Conservation (phyloP, 2,888 invertebrate genomes). For the Lepidochrysops patricia region DNA sequence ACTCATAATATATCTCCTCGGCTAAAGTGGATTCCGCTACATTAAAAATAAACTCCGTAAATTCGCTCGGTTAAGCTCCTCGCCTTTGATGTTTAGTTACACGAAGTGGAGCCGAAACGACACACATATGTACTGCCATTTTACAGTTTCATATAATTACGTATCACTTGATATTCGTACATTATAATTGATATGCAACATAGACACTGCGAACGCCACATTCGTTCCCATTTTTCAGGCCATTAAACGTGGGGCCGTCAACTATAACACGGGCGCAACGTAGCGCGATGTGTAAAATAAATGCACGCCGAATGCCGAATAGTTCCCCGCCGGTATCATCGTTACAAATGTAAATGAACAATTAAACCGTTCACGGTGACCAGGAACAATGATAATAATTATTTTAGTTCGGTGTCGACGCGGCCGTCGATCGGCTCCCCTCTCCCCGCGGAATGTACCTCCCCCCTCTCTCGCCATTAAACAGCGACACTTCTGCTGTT, state of each 20-base stretch:
- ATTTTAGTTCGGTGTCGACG: constrained; percentile 72
- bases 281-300: constrained; percentile 62
- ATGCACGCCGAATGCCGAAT: constrained; percentile 64
- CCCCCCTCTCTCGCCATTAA: constrained; percentile 58
- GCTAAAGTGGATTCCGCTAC: neutral
- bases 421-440: constrained; percentile 55
- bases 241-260: constrained; percentile 51
- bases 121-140: constrained; percentile 1
- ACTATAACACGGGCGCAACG: constrained; percentile 58
- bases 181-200: constrained; percentile 39
- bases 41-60: constrained; percentile 1
- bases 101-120: neutral
- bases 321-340: constrained; percentile 72
- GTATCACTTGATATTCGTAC: neutral
- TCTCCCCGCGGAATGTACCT: constrained; percentile 62
- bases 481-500: constrained; percentile 72
- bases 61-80: neutral
- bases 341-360: constrained; percentile 75
- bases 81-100: neutral
- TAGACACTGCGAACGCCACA: constrained; percentile 58
- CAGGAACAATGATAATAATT: constrained; percentile 73
- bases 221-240: constrained; percentile 70
- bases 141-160: neutral
- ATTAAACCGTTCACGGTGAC: constrained; percentile 70
- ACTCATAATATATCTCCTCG: neutral